Percentiles rank a stretch among this genome's conserved stretches.
These are phyloP conservation scores for Chionis minor DNA, from an alignment of 2,113 vertebrate species.

Conservation along the genomic window DNA sequence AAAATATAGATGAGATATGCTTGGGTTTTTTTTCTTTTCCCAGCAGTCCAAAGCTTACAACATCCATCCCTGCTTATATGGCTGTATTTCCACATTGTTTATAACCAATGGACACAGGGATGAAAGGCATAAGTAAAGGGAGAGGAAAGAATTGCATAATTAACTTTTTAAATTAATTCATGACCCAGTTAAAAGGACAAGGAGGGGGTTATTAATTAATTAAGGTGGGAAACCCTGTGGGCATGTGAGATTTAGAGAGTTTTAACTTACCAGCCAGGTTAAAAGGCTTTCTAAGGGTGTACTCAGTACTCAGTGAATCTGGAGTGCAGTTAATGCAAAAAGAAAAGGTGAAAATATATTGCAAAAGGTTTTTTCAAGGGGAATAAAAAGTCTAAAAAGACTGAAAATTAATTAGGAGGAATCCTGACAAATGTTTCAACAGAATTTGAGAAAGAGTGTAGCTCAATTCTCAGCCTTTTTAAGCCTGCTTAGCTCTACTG, in stretches of 20 bases:
- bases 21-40: background rate
- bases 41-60: background rate
- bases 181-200: slow-evolving; percentile 75
- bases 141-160: slow-evolving; percentile 69
- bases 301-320: slow-evolving; percentile 25
- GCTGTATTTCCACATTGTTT: slow-evolving; percentile 57
- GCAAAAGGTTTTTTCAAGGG: slow-evolving; percentile 57
- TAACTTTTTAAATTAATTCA: slow-evolving; percentile 76
- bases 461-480: background rate
- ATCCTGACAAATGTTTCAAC: slow-evolving; percentile 42
- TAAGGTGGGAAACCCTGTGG: slow-evolving; percentile 71
- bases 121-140: slow-evolving; percentile 58
- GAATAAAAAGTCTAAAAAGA: slow-evolving; percentile 34
- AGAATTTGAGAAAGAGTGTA: background rate
- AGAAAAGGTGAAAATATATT: slow-evolving; percentile 55
- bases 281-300: slow-evolving; percentile 66
- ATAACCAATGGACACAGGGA: slow-evolving; percentile 59
- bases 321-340: slow-evolving; percentile 45
- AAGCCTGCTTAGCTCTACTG: background rate
- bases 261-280: slow-evolving; percentile 70
- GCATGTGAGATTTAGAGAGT: slow-evolving; percentile 69
- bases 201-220: slow-evolving; percentile 75
- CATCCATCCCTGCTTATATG: background rate
- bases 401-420: slow-evolving; percentile 57
- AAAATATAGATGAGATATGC: background rate